Conservation (phyloP, 1,140 invertebrate species). For the Leptinotarsa lineolata region DNA sequence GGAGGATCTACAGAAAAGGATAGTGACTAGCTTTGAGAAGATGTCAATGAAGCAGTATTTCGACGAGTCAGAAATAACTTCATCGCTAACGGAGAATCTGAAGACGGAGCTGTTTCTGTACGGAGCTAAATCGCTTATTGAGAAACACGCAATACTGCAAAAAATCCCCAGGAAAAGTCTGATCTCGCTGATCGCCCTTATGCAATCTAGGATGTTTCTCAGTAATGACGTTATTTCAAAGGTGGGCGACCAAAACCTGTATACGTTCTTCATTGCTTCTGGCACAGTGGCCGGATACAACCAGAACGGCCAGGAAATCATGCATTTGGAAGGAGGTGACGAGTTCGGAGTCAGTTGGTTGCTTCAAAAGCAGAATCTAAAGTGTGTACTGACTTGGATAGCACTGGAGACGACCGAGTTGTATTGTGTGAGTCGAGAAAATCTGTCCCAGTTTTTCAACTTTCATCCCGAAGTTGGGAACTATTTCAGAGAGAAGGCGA, state of each 20-base stretch:
- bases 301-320: slow-evolving; percentile 24
- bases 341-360: slow-evolving; percentile 30
- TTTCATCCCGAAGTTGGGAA: slow-evolving; percentile 6
- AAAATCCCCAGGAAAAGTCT: slow-evolving; percentile 46
- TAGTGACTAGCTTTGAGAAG: slow-evolving; percentile 29
- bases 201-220: slow-evolving; percentile 56
- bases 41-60: slow-evolving; percentile 35
- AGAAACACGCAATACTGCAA: slow-evolving; percentile 55
- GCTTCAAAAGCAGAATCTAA: not conserved
- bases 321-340: slow-evolving; percentile 34
- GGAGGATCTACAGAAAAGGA: slow-evolving; percentile 16
- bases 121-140: slow-evolving; percentile 52
- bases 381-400: slow-evolving; percentile 13
- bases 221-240: slow-evolving; percentile 57
- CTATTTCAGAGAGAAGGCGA: slow-evolving; percentile 18
- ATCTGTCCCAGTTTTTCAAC: slow-evolving; percentile 15
- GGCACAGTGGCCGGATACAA: slow-evolving; percentile 57
- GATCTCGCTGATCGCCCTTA: slow-evolving; percentile 48
- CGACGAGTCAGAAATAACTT: slow-evolving; percentile 35
- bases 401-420: slow-evolving; percentile 37
- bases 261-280: slow-evolving; percentile 57
- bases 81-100: slow-evolving; percentile 36
- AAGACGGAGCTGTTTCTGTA: slow-evolving; percentile 56
- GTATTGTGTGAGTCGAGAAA: slow-evolving; percentile 27
- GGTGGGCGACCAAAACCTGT: slow-evolving; percentile 49